A percentile compares a stretch with the other conserved stretches of the same genome.
These are phyloP conservation scores for Oxygymnocypris stewartii DNA, from an alignment of 2,113 vertebrate genomes.

Conservation along the genomic window DNA sequence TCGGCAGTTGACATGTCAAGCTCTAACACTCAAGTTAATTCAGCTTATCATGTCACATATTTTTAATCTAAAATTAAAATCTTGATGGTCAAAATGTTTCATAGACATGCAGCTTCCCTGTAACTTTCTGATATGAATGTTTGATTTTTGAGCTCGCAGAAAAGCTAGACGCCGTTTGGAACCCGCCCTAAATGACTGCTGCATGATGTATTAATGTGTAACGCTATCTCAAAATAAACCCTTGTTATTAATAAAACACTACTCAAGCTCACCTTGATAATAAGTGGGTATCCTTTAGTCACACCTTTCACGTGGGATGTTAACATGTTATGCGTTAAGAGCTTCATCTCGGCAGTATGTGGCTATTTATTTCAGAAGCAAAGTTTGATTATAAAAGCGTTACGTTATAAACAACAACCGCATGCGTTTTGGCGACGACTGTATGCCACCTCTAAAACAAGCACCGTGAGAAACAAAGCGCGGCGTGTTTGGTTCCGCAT, in stretches of 20 bases:
- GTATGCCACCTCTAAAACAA: conserved; percentile 28
- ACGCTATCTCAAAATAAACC: too few relatives aligned
- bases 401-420: not conserved
- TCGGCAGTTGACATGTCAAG: not conserved
- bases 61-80: not conserved
- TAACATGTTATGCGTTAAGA: conserved; percentile 86
- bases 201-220: not conserved
- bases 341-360: conserved; percentile 75
- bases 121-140: not conserved
- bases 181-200: not conserved
- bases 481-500: not conserved
- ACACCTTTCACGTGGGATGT: conserved; percentile 89
- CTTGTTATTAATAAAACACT: not conserved
- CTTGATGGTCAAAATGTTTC: not conserved
- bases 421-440: not conserved
- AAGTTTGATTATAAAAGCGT: not conserved
- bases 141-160: not conserved
- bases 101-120: not conserved
- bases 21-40: not conserved
- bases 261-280: conserved; percentile 79
- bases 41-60: not conserved
- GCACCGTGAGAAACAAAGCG: not conserved
- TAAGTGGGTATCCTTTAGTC: conserved; percentile 83
- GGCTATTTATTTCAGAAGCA: not conserved
- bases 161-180: not conserved